Percentiles rank a stretch among this genome's conserved stretches.
These are phyloP conservation scores for Phyllotreta striolata DNA, from an alignment of 2,888 invertebrate genomes.

Conservation along the genomic window DNA sequence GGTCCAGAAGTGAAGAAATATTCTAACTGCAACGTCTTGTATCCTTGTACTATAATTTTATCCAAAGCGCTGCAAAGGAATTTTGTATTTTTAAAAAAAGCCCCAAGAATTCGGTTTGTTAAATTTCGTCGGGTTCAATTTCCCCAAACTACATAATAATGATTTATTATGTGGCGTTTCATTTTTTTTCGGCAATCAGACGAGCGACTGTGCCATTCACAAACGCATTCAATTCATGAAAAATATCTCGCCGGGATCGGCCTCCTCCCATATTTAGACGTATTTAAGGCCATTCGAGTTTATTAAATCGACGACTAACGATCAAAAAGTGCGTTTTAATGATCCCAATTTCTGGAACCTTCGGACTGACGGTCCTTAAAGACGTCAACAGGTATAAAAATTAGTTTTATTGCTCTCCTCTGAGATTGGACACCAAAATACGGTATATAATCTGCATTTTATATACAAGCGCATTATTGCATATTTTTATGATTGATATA, in stretches of 20 bases:
- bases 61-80: conserved; percentile 80
- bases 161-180: neutral
- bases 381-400: too few relatives aligned
- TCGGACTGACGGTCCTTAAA: neutral
- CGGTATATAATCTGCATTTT: too few relatives aligned
- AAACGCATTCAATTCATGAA: too few relatives aligned
- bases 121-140: neutral
- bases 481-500: too few relatives aligned
- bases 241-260: too few relatives aligned
- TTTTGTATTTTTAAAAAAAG: conserved; percentile 4
- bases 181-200: neutral
- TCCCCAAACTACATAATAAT: neutral
- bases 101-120: too few relatives aligned
- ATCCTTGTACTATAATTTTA: conserved; percentile 97
- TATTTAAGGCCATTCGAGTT: conserved; percentile 28
- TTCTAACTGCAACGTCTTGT: conserved; percentile 93
- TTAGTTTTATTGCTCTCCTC: too few relatives aligned
- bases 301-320: conserved; percentile 42
- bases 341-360: conserved; percentile 31
- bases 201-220: too few relatives aligned
- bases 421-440: too few relatives aligned
- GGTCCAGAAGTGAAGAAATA: conserved; percentile 98
- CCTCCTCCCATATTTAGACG: conserved; percentile 30
- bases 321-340: conserved; percentile 47
- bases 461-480: too few relatives aligned